phyloP scores from a whole-genome alignment of 2,797 vertebrate genomes.

The Poeciliopsis infans region DNA sequence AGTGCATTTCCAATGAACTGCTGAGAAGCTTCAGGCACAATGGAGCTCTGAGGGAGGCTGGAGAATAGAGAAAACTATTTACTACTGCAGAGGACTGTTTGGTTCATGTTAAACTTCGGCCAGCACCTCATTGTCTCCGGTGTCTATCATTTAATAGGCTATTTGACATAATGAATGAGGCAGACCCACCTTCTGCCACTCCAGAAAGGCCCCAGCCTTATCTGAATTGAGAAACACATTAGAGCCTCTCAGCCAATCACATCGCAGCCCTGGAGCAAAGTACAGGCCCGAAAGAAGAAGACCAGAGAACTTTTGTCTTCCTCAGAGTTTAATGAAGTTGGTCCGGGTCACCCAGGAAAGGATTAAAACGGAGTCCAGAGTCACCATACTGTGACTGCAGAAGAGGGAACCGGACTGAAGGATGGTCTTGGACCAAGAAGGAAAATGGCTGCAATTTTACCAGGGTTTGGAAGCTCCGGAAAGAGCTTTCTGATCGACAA shows the following conservation, averaged over 20 bases:
- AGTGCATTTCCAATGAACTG: conserved; percentile 50
- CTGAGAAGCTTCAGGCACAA: conserved; percentile 63
- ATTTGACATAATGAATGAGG: conserved; percentile 91
- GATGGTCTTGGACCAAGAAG: conserved; percentile 75
- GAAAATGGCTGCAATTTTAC: conserved; percentile 81
- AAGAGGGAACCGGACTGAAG: conserved; percentile 59
- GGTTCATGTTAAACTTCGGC: conserved; percentile 84
- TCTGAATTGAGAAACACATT: conserved; percentile 82
- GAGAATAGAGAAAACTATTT: conserved; percentile 80
- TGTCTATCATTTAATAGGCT: conserved; percentile 88
- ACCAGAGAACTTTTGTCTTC: conserved; percentile 78
- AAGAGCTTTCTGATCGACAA: conserved; percentile 95
- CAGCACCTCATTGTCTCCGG: conserved; percentile 86
- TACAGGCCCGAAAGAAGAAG: conserved; percentile 75
- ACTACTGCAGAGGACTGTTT: conserved; percentile 79
- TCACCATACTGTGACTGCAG: conserved; percentile 68
- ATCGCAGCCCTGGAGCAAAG: conserved; percentile 52
- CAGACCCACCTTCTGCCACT: conserved; percentile 92
- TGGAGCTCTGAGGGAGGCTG: conserved; percentile 55
- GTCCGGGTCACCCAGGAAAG: conserved; percentile 74
- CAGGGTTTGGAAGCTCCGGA: conserved; percentile 87
- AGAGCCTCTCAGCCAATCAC: conserved; percentile 78
- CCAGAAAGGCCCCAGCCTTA: conserved; percentile 80
- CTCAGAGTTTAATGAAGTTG: conserved; percentile 84
- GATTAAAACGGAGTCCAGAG: conserved; percentile 72